A percentile compares a stretch with the other conserved stretches of the same genome.
phyloP scores from a whole-genome alignment of 2,113 vertebrate species.

The Pteronura brasiliensis region DNA sequence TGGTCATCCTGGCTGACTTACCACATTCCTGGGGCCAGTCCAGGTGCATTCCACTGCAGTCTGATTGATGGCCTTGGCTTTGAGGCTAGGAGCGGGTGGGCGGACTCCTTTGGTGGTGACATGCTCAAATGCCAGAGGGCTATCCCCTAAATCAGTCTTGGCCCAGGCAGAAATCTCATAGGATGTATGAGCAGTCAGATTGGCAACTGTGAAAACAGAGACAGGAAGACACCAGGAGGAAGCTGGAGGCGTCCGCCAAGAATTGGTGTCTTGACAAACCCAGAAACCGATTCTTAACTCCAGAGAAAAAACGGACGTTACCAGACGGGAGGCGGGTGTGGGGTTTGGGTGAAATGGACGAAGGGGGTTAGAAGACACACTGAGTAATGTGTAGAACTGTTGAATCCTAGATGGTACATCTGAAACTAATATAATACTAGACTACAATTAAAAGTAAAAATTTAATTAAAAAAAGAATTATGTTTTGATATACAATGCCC shows the following conservation, averaged over 20 bases:
- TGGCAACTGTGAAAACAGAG: conserved; percentile 83
- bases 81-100: conserved; percentile 88
- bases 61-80: conserved; percentile 94
- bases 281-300: not conserved
- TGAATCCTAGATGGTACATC: not conserved
- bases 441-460: not conserved
- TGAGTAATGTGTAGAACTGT: not conserved
- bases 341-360: not conserved
- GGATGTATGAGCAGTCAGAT: conserved; percentile 92
- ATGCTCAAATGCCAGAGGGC: conserved; percentile 90
- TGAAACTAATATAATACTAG: not conserved
- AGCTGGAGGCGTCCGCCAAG: not conserved
- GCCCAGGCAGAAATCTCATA: conserved; percentile 97
- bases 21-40: conserved; percentile 87
- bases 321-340: not conserved
- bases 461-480: not conserved
- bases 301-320: not conserved
- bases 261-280: not conserved
- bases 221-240: not conserved
- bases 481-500: not conserved
- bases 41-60: conserved; percentile 94
- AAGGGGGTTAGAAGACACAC: not conserved
- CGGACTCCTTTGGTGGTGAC: conserved; percentile 86
- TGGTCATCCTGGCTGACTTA: conserved; percentile 48
- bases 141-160: conserved; percentile 92